Evolutionary conservation across 2,888 invertebrate species (phyloP), one percentile per base, ranked within the genome.

Genomic region (Orthosia gracilis): DNA sequence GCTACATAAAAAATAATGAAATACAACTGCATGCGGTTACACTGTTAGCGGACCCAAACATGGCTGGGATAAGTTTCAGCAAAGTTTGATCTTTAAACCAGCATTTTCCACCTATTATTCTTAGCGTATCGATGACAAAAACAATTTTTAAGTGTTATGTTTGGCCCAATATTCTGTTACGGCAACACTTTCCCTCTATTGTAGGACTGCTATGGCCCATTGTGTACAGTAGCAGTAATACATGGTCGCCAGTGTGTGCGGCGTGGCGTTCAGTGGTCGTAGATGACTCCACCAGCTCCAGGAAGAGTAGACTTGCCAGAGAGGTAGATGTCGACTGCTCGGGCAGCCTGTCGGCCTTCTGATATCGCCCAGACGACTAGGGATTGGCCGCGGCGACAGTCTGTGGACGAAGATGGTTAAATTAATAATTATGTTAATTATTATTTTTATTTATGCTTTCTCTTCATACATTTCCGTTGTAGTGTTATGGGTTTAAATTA

Each of bases 311-410:
- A 98, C 68, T 89, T 87, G n/a, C 97, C 97, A 89, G 97, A 97
- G 21, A 99, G 97, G 94, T 97, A 98, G 69, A 98, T 96, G 93
- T 99, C 99, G 3, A 99, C 98, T 87, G 99, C 98, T 59, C 99
- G 97, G 18, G 99, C 99, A 13, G 99, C 99, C 95, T 99, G 99
- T n/a, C 99, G 97, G 3, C 99, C 99, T 94, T 99, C 99, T 0
- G 98, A 97, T 83, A 99, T 99, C 26, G 99, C 99, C 99, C 99
- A 99, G 13, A 99, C 99, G 7, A 99, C 99, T 73, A 99, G 97
- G 0, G 99, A 99, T 92, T 99, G 99, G n/a, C 99, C 99, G 87
- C 99, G 98, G 52, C 99, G 98, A 93, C 99, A 99, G 97, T 99
- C 99, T 99, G 82, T 5, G 12, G 47, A 59, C 9, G 40, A 40